Evolutionary conservation across 2,888 invertebrate genomes (phyloP), one percentile per base, ranked within the genome.

Genomic region (Cephonodes hylas): DNA sequence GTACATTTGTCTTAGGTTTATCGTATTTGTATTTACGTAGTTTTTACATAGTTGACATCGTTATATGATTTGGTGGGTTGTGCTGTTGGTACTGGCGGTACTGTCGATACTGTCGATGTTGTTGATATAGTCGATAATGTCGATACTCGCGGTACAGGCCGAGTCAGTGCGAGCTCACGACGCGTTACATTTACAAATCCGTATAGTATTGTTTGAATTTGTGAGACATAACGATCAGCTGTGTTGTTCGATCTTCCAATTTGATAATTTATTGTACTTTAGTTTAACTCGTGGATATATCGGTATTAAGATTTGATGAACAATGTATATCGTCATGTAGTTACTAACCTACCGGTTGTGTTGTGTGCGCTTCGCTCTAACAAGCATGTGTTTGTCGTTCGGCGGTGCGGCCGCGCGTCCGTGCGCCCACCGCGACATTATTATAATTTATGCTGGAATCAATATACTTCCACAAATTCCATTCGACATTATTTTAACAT

Each of bases 301-400:
- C 74, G 82, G 79, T 84, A 78, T 82, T 85, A 85, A 81, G 84
- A 83, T 83, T 86, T 84, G 84, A 86, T 83, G 88, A 89, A 88
- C 89, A 89, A 88, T 86, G 79, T 89, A 83, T 85, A 81, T 80
- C 78, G 76, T 85, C 84, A 75, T 86, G 81, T 81, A 86, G 85
- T 83, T 89, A 91, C 92, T 92, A 92, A 92, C 91, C 85, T 86
- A 81, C 86, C 83, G 91, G 91, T 91, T 92, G 91, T 91, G 92
- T 91, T 82, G 91, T 91, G 91, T 90, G 91, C 85, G 89, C 88
- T 91, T 89, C 81, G 85, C 81, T 80, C 87, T 91, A 91, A 91
- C 91, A 88, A 87, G 89, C 89, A 90, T 91, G 91, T 86, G 91
- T 91, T 91, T 91, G 88, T 86, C 85, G 82, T 84, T 88, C 81